Percentiles rank a stretch among this genome's conserved stretches.
Evolutionary conservation across 1,140 invertebrate genomes (phyloP).

Genomic region (Cotesia vestalis): DNA sequence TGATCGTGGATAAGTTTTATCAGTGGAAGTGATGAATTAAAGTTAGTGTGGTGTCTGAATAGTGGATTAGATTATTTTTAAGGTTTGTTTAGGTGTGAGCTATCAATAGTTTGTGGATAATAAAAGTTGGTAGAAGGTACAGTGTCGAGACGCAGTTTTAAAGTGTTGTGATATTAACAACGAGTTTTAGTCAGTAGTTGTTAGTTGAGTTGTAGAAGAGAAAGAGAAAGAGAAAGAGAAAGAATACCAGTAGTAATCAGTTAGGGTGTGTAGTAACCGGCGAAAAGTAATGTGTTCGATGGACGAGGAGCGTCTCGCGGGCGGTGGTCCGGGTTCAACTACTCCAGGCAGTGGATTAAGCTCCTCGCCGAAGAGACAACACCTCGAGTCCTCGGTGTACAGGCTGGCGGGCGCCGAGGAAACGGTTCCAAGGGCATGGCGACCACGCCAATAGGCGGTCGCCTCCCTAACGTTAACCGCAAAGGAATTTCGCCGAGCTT

Average conservation of each 20-base stretch:
- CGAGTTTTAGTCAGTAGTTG: too few relatives aligned
- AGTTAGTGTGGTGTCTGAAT: constrained; percentile 2
- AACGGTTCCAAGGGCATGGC: constrained; percentile 65
- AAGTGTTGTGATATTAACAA: constrained; percentile 9
- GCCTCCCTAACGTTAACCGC: constrained; percentile 64
- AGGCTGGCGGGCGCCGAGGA: constrained; percentile 65
- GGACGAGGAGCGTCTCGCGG: constrained; percentile 63
- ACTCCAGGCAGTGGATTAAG: constrained; percentile 46
- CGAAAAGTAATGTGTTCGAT: constrained; percentile 63
- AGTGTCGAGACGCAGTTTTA: background rate
- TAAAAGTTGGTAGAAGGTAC: background rate
- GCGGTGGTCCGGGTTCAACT: constrained; percentile 59
- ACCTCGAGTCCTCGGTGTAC: constrained; percentile 57
- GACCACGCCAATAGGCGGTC: constrained; percentile 66
- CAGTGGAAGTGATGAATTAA: background rate
- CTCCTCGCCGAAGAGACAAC: constrained; percentile 54
- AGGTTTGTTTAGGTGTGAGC: constrained; percentile 10
- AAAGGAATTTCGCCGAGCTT: constrained; percentile 61
- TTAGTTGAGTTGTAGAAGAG: constrained; percentile 18
- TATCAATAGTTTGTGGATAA: background rate
- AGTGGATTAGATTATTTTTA: constrained; percentile 7
- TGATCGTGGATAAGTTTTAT: background rate
- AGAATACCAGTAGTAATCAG: constrained; percentile 6
- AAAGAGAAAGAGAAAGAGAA: constrained; percentile 1
- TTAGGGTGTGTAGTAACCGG: constrained; percentile 39